Base-by-base conservation (phyloP, 2,113 vertebrate species). In the Grammomys surdaster region DNA sequence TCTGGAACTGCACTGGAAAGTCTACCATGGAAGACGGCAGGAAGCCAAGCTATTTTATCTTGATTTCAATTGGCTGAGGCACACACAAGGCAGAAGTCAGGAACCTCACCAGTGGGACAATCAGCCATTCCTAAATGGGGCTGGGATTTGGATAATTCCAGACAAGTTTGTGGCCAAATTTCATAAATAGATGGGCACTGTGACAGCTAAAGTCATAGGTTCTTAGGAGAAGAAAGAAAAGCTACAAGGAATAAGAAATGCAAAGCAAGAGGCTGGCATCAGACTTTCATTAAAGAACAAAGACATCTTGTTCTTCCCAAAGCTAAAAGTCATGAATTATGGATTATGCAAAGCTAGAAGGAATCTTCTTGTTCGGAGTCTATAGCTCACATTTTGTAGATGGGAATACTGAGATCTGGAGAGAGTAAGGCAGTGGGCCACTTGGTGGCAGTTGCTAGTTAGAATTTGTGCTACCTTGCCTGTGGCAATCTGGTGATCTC, bases 281-380 rank as follows among this genome's bases (percentile, higher is more conserved):
- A 81, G 54, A 40, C 63, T 95, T 91, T 46, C 80, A 84, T 90
- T 48, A 73, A 95, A 77, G n/a, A 93, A 94, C 85, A 97, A 84
- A 93, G 40, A 58, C 51, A n/a, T 60, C 78, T 86, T 63, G 48
- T 88, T 96, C 89, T 87, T 94, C 84, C 92, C 56, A 17, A 93
- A 95, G 19, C 54, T 46, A 85, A 80, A 28, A 60, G 72, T 54
- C 76, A 46, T 60, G 51, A 51, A 36, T 28, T 20, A 19, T 22
- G 28, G 20, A 78, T 46, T 46, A 72, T 5, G 3, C 33, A 90
- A 91, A 92, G 31, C 70, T 60, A 86, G 43, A 73, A 81, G 31
- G 31, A 56, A 70, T 5, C 78, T 73, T 95, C 31, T 17, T 19
- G 11, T 80, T 43, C 56, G 33, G 56, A 75, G 67, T 56, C 40